Conservation (phyloP, 2,113 vertebrate species). For the Lepidothrix coronata region DNA sequence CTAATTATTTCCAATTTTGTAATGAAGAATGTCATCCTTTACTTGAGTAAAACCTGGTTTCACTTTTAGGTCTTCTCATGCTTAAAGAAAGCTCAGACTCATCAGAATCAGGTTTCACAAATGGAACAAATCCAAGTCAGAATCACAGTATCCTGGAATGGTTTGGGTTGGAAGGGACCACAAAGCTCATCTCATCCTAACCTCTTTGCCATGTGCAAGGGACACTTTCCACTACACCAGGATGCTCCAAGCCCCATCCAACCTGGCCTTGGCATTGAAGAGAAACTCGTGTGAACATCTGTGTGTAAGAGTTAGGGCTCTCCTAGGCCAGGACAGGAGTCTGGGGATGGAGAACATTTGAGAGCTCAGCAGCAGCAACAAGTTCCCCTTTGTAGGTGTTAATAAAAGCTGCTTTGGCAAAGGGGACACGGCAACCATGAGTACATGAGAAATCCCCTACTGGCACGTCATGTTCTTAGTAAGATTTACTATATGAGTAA, state of each 20-base stretch:
- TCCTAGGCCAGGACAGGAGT: accelerated
- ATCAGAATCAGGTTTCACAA: not conserved
- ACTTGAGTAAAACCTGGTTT: not conserved
- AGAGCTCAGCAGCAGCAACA: not conserved
- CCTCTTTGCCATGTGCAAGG: not conserved
- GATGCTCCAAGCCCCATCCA: not conserved
- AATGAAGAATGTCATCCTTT: not conserved
- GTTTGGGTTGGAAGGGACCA: not conserved
- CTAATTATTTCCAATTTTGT: not conserved
- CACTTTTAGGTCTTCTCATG: not conserved
- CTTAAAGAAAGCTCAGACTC: not conserved
- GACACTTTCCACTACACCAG: not conserved
- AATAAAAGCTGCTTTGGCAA: not conserved
- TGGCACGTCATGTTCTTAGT: not conserved
- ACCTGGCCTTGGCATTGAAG: not conserved
- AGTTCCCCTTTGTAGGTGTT: not conserved
- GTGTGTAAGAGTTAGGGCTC: not conserved
- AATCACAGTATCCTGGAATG: not conserved
- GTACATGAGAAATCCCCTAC: not conserved
- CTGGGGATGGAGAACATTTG: accelerated
- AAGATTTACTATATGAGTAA: not conserved
- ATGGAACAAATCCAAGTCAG: not conserved
- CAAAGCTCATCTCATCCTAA: not conserved
- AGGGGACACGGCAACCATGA: not conserved
- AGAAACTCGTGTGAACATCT: not conserved